phyloP scores from a whole-genome alignment of 2,113 vertebrate species.

The Erpornis zantholeuca region DNA sequence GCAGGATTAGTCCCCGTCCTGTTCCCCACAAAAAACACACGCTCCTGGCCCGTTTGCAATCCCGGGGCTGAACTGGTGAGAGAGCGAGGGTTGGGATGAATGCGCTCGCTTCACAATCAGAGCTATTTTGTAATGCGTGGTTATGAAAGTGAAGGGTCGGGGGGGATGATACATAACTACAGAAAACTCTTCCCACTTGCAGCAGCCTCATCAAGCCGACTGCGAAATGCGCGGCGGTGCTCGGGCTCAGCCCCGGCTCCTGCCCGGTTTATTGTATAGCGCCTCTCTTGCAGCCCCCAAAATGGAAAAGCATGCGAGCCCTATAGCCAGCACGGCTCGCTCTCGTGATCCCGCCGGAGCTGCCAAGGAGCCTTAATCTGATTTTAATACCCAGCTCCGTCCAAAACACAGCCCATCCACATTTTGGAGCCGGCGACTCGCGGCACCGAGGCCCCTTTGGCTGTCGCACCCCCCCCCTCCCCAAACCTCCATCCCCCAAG shows the following conservation, averaged over 20 bases:
- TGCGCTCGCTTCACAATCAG: background rate
- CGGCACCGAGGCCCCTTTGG: background rate
- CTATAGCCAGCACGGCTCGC: constrained; percentile 54
- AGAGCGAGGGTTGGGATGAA: constrained; percentile 31
- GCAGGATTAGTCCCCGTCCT: background rate
- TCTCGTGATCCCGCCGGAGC: constrained; percentile 57
- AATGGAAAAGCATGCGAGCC: constrained; percentile 70
- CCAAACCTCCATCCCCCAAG: background rate
- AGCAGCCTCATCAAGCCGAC: background rate
- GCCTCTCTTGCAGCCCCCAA: constrained; percentile 51
- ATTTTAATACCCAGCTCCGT: constrained; percentile 45
- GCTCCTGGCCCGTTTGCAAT: background rate
- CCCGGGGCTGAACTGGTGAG: background rate
- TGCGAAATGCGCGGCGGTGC: background rate
- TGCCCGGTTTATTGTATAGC: constrained; percentile 28
- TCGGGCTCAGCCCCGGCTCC: background rate
- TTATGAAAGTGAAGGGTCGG: constrained; percentile 58
- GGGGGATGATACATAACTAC: constrained; percentile 32
- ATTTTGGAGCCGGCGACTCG: background rate
- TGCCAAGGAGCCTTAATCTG: constrained; percentile 70
- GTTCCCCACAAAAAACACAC: background rate
- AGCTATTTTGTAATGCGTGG: constrained; percentile 59
- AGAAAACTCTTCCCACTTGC: constrained; percentile 62
- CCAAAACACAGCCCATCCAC: constrained; percentile 25
- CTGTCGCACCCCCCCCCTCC: background rate